phyloP scores from a whole-genome alignment of 2,113 vertebrate genomes.

The Actenoides lindsayi region DNA sequence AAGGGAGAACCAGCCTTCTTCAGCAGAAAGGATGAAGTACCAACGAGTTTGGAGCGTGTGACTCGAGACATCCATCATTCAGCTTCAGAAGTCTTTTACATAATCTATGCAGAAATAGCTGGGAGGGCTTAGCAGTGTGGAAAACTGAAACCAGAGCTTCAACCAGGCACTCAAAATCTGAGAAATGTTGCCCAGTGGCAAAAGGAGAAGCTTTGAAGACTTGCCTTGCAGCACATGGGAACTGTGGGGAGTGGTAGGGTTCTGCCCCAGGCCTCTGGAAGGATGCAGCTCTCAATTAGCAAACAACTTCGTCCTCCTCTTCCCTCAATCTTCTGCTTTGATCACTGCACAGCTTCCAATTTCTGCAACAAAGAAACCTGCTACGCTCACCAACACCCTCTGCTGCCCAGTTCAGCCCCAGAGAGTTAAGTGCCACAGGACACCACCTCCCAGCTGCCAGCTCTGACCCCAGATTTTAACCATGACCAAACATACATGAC shows the following conservation, averaged over 20 bases:
- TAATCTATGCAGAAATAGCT: background rate
- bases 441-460: background rate
- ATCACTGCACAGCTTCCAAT: background rate
- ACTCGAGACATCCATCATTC: accelerated
- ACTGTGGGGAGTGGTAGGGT: background rate
- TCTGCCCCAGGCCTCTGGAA: background rate
- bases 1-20: background rate
- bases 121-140: background rate
- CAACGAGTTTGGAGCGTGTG: background rate
- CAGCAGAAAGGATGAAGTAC: background rate
- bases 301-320: background rate
- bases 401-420: background rate
- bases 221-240: background rate
- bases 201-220: background rate
- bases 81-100: background rate
- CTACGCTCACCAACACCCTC: background rate
- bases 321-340: background rate
- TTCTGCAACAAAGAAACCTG: slow-evolving; percentile 3
- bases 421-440: background rate
- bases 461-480: background rate
- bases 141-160: background rate
- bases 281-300: background rate
- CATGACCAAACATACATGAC: background rate
- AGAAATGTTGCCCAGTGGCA: background rate
- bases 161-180: background rate